These are phyloP conservation scores for Phymanthus crucifer DNA, from an alignment of 92 coral and sea anemone genomes.

Conservation along the genomic window DNA sequence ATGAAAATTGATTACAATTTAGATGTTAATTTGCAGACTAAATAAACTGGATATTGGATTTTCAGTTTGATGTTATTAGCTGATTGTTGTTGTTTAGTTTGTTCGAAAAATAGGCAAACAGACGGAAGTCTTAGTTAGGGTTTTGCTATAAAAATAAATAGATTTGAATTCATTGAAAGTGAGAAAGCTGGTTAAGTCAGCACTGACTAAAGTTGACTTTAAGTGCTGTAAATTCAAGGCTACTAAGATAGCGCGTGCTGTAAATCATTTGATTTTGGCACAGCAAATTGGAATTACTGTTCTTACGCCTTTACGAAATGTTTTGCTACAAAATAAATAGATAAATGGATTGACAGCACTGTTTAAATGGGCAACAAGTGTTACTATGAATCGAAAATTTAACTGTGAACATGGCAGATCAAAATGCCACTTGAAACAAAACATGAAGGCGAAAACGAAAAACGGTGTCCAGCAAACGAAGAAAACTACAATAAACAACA, in stretches of 20 bases:
- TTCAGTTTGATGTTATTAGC: neutral
- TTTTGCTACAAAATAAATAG: constrained; percentile 38
- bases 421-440: constrained; percentile 39
- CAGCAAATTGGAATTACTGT: constrained; percentile 13
- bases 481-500: constrained; percentile 33
- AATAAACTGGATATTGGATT: neutral
- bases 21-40: neutral
- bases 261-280: neutral
- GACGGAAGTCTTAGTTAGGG: too few species aligned
- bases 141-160: too few species aligned
- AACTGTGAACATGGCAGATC: constrained; percentile 36
- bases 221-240: too few species aligned
- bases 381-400: constrained; percentile 36
- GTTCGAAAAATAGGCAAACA: too few species aligned
- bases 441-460: constrained; percentile 30
- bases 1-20: neutral
- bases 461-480: constrained; percentile 46
- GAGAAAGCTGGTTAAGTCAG: too few species aligned
- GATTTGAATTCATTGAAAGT: too few species aligned
- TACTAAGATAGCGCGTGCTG: too few species aligned
- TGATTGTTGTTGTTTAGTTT: neutral
- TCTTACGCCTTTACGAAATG: constrained; percentile 37
- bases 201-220: too few species aligned
- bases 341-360: constrained; percentile 43
- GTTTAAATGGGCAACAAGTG: constrained; percentile 39